Evolutionary conservation across 2,113 vertebrate genomes (phyloP).

Genomic region (Tyrannus savana): DNA sequence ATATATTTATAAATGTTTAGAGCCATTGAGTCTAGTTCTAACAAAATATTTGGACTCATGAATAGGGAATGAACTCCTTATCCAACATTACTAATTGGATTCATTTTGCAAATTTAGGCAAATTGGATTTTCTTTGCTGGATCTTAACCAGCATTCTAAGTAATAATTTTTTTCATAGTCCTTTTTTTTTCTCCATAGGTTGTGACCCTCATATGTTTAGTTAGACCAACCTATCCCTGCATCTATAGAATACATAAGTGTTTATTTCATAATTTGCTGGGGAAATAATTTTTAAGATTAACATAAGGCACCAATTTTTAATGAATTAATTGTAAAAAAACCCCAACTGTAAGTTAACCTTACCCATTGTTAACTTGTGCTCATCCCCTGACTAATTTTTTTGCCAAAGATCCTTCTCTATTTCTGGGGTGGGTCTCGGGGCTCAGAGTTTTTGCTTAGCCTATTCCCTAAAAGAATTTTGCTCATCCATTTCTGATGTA

Average conservation of each 20-base stretch:
- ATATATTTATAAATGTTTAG: neutral
- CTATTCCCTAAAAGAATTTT: neutral
- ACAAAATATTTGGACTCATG: constrained; percentile 1
- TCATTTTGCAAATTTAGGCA: neutral
- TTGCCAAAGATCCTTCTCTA: neutral
- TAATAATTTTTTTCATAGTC: neutral
- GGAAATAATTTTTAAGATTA: neutral
- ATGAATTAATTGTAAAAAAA: neutral
- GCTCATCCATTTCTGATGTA: neutral
- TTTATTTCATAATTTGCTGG: neutral
- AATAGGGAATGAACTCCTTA: neutral
- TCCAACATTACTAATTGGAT: neutral
- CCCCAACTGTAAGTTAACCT: fast-evolving
- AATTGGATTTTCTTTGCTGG: neutral
- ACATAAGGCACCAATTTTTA: neutral
- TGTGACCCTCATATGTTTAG: neutral
- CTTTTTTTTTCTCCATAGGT: neutral
- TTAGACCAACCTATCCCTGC: neutral
- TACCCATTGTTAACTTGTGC: neutral
- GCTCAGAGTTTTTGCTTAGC: neutral
- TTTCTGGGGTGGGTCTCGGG: fast-evolving
- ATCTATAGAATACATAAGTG: neutral
- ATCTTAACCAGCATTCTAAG: neutral
- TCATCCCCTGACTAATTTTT: neutral
- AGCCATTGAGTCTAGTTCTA: neutral